These are phyloP conservation scores for Malacosoma neustria DNA, from an alignment of 2,888 invertebrate genomes.

Conservation along the genomic window DNA sequence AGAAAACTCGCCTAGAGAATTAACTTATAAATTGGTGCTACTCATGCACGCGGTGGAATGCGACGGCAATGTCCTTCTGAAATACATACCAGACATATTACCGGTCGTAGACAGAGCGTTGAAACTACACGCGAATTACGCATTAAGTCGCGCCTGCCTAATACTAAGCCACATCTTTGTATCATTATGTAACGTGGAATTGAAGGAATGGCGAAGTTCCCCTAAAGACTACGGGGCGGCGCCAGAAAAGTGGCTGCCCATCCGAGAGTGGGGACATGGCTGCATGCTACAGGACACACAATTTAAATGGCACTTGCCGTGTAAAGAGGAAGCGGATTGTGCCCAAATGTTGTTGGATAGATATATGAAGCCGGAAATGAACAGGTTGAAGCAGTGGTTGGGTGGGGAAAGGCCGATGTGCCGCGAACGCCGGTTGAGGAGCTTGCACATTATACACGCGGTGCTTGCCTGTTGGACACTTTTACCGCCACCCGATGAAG, in stretches of 20 bases:
- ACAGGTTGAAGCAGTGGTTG: slow-evolving; percentile 73
- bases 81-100: slow-evolving; percentile 78
- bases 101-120: slow-evolving; percentile 82
- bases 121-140: slow-evolving; percentile 80
- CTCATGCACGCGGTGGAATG: slow-evolving; percentile 82
- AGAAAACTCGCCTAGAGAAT: slow-evolving; percentile 85
- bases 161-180: slow-evolving; percentile 75
- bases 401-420: slow-evolving; percentile 65
- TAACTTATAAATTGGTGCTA: slow-evolving; percentile 84
- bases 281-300: slow-evolving; percentile 78
- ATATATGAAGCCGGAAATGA: slow-evolving; percentile 79
- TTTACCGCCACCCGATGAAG: slow-evolving; percentile 82
- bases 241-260: slow-evolving; percentile 80
- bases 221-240: slow-evolving; percentile 76
- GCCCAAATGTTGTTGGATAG: slow-evolving; percentile 78
- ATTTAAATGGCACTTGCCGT: slow-evolving; percentile 87
- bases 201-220: slow-evolving; percentile 78
- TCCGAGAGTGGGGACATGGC: slow-evolving; percentile 88
- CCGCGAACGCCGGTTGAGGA: slow-evolving; percentile 79
- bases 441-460: slow-evolving; percentile 79
- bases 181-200: slow-evolving; percentile 76
- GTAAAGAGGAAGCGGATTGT: slow-evolving; percentile 78
- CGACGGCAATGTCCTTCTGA: slow-evolving; percentile 76
- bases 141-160: slow-evolving; percentile 76
- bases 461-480: slow-evolving; percentile 77